phyloP scores from a whole-genome alignment of 1,140 invertebrate genomes.

The Nasonia vitripennis region DNA sequence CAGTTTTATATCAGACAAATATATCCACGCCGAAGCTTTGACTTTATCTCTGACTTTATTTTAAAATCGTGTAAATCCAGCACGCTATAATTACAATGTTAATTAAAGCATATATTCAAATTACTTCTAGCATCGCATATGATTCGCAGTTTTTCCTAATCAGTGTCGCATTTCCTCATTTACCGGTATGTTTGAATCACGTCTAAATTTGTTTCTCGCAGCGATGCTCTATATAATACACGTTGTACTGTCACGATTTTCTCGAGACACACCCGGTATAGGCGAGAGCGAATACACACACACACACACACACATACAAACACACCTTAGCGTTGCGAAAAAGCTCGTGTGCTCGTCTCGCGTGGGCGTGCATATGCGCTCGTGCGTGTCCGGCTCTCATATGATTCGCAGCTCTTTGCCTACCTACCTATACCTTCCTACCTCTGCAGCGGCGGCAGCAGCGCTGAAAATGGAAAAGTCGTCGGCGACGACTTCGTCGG shows the following conservation, averaged over 20 bases:
- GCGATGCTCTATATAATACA: too few relatives aligned
- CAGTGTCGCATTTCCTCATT: background rate
- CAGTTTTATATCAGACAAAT: too few relatives aligned
- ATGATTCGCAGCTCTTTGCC: background rate
- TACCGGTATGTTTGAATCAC: background rate
- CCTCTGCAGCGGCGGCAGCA: background rate
- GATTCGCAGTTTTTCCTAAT: background rate
- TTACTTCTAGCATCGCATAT: too few relatives aligned
- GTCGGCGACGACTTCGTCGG: background rate
- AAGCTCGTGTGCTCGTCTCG: background rate
- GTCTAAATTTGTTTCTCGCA: too few relatives aligned
- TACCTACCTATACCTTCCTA: background rate
- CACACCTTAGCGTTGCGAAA: background rate
- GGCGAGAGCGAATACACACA: background rate
- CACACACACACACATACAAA: background rate
- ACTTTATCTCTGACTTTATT: too few relatives aligned
- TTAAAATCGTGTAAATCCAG: too few relatives aligned
- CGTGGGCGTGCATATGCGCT: background rate
- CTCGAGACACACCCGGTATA: background rate
- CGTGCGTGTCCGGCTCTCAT: background rate
- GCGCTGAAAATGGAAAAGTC: background rate
- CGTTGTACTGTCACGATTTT: background rate
- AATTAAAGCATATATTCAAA: too few relatives aligned
- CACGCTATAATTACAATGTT: too few relatives aligned
- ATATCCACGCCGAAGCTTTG: too few relatives aligned